Conservation (phyloP, 2,113 vertebrate genomes). For the Oryzias celebensis region DNA sequence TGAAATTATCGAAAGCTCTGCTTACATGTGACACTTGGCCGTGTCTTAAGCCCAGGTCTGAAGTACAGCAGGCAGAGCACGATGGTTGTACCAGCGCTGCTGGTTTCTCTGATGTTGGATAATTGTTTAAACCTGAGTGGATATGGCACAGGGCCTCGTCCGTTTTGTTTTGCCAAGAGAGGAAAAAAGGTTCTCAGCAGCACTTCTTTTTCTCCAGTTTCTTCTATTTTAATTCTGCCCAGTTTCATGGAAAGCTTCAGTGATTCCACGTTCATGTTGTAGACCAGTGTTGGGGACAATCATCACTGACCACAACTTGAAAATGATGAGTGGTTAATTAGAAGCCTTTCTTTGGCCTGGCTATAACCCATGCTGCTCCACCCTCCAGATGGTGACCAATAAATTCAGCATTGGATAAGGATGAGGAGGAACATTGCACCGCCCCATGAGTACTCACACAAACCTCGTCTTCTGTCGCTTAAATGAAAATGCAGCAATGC, state of each 20-base stretch:
- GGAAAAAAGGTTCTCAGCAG: conserved; percentile 56
- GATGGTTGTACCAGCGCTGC: conserved; percentile 61
- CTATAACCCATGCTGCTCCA: conserved; percentile 78
- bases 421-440: conserved; percentile 71
- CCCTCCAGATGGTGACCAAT: conserved; percentile 83
- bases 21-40: conserved; percentile 69
- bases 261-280: conserved; percentile 75
- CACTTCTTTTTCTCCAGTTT: conserved; percentile 73
- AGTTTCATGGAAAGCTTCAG: conserved; percentile 71
- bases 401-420: conserved; percentile 76
- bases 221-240: conserved; percentile 76
- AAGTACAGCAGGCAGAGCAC: conserved; percentile 56
- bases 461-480: conserved; percentile 56
- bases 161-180: conserved; percentile 64
- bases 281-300: conserved; percentile 72
- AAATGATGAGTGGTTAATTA: conserved; percentile 86
- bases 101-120: conserved; percentile 72
- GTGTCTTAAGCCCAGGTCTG: conserved; percentile 56
- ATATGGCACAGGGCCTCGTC: conserved; percentile 70
- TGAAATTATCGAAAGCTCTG: conserved; percentile 75
- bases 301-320: conserved; percentile 79
- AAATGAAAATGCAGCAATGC: conserved; percentile 47
- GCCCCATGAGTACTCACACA: conserved; percentile 59
- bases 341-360: conserved; percentile 80
- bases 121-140: conserved; percentile 83